A percentile compares a stretch with the other conserved stretches of the same genome.
Evolutionary conservation across 2,113 vertebrate genomes (phyloP).

Genomic region (Labeo catla): DNA sequence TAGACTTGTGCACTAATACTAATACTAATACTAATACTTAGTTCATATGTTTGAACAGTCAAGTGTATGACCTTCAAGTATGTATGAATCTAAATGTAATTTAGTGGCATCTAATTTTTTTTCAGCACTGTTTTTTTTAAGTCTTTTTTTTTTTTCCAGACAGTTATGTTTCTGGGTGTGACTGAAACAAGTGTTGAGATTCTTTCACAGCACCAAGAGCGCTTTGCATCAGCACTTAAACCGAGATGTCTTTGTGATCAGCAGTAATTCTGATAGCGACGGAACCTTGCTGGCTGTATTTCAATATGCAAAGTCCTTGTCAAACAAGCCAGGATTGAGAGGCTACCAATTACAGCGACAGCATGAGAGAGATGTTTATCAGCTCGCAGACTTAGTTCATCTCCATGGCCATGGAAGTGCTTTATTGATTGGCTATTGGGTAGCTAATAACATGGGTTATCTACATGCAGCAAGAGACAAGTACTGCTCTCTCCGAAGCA

Average conservation of each 20-base stretch:
- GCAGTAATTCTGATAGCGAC: slow-evolving; percentile 51
- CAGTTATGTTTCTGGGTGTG: not conserved
- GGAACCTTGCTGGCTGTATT: slow-evolving; percentile 48
- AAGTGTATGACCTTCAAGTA: not conserved
- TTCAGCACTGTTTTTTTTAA: not conserved
- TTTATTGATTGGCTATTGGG: slow-evolving; percentile 82
- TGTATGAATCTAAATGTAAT: not conserved
- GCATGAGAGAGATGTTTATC: slow-evolving; percentile 80
- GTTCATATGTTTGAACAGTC: not conserved
- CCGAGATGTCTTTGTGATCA: slow-evolving; percentile 52
- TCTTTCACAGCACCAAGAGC: slow-evolving; percentile 6
- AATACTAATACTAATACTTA: not conserved
- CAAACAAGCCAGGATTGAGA: slow-evolving; percentile 77
- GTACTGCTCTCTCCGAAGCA: slow-evolving; percentile 69
- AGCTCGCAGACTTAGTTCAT: slow-evolving; percentile 76
- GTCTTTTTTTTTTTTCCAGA: not conserved
- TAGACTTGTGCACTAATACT: not conserved
- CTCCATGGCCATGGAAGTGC: slow-evolving; percentile 73
- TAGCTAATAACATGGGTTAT: slow-evolving; percentile 85
- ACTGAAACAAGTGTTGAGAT: slow-evolving; percentile 41
- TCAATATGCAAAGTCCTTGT: slow-evolving; percentile 79
- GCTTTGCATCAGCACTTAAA: slow-evolving; percentile 50
- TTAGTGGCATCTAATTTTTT: not conserved
- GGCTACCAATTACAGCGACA: slow-evolving; percentile 77
- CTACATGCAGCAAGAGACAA: slow-evolving; percentile 79